These are phyloP conservation scores for Monochamus alternatus DNA, from an alignment of 2,888 invertebrate species.

Conservation along the genomic window DNA sequence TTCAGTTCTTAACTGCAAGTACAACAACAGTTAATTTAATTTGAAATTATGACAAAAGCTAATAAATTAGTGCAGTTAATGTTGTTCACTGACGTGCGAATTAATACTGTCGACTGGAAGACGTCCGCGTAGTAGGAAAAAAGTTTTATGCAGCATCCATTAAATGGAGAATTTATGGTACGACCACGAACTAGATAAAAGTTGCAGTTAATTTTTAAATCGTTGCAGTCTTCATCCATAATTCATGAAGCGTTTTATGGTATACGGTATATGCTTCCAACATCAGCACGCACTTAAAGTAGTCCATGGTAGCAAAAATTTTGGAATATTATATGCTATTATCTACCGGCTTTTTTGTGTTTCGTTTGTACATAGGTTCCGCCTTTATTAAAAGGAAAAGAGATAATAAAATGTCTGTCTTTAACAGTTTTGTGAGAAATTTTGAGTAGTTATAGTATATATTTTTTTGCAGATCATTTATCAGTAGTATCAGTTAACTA, in stretches of 20 bases:
- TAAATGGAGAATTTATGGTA: slow-evolving; percentile 65
- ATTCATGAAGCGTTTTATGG: slow-evolving; percentile 61
- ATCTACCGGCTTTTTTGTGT: neutral
- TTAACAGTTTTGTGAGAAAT: too few species aligned
- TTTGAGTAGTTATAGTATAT: too few species aligned
- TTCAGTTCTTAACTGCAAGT: neutral
- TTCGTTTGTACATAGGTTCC: too few species aligned
- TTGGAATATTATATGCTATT: slow-evolving; percentile 8
- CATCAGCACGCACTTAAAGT: slow-evolving; percentile 20
- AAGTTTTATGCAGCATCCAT: slow-evolving; percentile 60
- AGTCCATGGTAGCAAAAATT: slow-evolving; percentile 14
- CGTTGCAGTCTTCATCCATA: slow-evolving; percentile 63
- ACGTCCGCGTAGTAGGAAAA: slow-evolving; percentile 31
- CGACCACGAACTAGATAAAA: slow-evolving; percentile 64
- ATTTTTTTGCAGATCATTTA: too few species aligned
- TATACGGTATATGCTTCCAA: slow-evolving; percentile 26
- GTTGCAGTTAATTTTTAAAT: slow-evolving; percentile 66
- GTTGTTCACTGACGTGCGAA: slow-evolving; percentile 31
- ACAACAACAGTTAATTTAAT: slow-evolving; percentile 2
- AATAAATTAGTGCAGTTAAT: slow-evolving; percentile 32
- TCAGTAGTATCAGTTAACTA: too few species aligned
- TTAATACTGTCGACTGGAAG: slow-evolving; percentile 27
- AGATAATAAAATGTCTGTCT: too few species aligned
- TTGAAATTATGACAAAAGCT: slow-evolving; percentile 32
- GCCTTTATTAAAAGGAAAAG: too few species aligned